Percentiles rank a stretch among this genome's conserved stretches.
phyloP scores from a whole-genome alignment of 2,113 vertebrate genomes.

The Macrotus californicus region DNA sequence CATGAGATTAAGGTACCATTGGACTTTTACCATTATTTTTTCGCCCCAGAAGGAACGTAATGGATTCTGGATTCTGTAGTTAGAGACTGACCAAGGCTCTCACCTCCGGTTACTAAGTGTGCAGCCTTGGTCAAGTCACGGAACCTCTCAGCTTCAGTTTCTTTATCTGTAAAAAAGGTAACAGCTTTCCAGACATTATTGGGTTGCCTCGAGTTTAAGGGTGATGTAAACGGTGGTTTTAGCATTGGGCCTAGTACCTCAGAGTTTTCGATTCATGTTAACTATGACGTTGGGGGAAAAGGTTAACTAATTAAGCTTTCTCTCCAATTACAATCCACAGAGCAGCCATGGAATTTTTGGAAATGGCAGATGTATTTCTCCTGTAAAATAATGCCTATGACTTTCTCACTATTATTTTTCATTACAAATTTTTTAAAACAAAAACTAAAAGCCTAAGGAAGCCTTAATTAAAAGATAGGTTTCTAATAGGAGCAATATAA shows the following conservation, averaged over 20 bases:
- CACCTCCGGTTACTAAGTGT: neutral
- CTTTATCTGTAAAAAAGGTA: neutral
- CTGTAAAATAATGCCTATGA: neutral
- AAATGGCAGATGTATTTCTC: neutral
- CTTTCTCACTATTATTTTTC: neutral
- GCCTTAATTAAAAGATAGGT: neutral
- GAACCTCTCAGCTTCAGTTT: neutral
- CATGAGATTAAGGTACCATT: neutral
- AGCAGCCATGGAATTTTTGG: neutral
- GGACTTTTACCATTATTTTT: neutral
- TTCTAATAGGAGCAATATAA: neutral
- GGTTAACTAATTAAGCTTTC: neutral
- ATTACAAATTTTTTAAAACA: neutral
- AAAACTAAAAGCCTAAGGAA: neutral
- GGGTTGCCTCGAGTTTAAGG: neutral
- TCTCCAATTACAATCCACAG: neutral
- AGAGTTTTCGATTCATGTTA: neutral
- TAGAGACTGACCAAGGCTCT: neutral
- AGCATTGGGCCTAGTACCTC: neutral
- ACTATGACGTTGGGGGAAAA: neutral
- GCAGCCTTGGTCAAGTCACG: neutral
- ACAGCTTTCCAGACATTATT: neutral
- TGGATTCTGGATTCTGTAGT: neutral
- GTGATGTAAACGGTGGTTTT: neutral
- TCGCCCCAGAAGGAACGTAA: neutral